Percentiles rank a stretch among this genome's conserved stretches.
Conservation (phyloP, 2,888 invertebrate species). For the Blastobasis lacticolella region DNA sequence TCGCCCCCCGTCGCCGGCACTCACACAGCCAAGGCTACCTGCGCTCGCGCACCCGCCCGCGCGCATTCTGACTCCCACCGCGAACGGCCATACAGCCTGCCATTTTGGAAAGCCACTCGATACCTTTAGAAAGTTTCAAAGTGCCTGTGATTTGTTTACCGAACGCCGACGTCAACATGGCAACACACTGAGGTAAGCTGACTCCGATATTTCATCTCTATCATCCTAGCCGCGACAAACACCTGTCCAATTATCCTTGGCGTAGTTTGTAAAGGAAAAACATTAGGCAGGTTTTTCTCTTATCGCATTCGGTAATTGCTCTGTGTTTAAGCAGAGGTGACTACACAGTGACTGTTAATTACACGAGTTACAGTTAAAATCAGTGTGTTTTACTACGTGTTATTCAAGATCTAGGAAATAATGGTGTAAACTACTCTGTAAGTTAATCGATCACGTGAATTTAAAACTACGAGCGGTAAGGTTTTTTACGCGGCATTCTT, state of each 20-base stretch:
- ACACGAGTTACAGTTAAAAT: too few relatives aligned
- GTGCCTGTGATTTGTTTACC: constrained; percentile 28
- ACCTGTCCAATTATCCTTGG: constrained; percentile 6
- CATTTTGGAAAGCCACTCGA: too few relatives aligned
- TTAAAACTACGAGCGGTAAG: constrained; percentile 8
- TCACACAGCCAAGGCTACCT: too few relatives aligned
- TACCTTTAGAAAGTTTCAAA: constrained; percentile 54
- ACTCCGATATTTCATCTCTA: background rate
- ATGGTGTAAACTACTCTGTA: too few relatives aligned
- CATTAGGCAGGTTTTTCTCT: constrained; percentile 7
- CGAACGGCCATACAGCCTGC: too few relatives aligned
- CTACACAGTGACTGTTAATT: too few relatives aligned
- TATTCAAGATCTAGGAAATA: too few relatives aligned
- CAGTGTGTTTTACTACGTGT: too few relatives aligned
- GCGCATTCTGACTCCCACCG: too few relatives aligned
- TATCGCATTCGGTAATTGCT: background rate
- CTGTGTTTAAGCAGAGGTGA: background rate
- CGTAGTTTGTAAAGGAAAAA: constrained; percentile 10
- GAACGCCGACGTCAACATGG: constrained; percentile 22
- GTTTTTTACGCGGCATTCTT: constrained; percentile 24
- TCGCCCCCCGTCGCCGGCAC: too few relatives aligned
- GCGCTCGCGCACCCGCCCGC: too few relatives aligned
- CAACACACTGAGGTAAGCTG: constrained; percentile 23
- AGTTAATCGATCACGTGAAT: background rate
- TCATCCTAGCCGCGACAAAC: too few relatives aligned